These are phyloP conservation scores for Chionomys nivalis DNA, from an alignment of 2,113 vertebrate genomes.

Conservation along the genomic window DNA sequence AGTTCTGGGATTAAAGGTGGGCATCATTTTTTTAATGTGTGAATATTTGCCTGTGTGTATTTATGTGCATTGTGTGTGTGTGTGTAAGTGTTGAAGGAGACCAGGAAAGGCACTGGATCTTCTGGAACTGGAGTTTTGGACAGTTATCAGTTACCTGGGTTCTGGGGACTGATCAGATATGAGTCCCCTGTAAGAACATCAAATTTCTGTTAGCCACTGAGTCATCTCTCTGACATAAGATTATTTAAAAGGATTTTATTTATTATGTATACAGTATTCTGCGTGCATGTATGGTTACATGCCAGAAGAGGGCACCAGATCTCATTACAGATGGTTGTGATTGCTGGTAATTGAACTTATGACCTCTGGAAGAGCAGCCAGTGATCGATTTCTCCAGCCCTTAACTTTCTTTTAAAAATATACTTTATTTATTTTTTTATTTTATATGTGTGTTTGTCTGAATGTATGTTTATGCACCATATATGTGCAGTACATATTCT, in stretches of 20 bases:
- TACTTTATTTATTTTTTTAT: neutral
- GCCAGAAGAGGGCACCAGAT: neutral
- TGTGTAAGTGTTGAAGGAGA: neutral
- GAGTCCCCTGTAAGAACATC: neutral
- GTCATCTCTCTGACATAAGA: neutral
- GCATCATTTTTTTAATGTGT: neutral
- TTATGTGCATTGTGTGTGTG: neutral
- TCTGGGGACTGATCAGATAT: neutral
- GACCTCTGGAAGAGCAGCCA: neutral
- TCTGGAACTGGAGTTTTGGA: neutral
- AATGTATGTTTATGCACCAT: neutral
- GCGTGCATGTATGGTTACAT: neutral
- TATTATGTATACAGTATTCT: neutral
- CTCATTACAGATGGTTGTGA: neutral
- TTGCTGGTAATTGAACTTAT: no score
- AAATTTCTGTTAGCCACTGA: neutral
- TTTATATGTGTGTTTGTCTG: neutral
- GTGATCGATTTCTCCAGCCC: neutral
- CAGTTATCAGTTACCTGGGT: neutral
- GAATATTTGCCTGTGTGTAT: neutral
- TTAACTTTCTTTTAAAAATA: neutral
- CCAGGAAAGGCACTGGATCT: neutral
- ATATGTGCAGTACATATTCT: neutral
- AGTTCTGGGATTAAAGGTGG: neutral
- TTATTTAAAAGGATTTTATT: neutral